Conservation (phyloP, 1,140 invertebrate species). For the Conus betulinus region DNA sequence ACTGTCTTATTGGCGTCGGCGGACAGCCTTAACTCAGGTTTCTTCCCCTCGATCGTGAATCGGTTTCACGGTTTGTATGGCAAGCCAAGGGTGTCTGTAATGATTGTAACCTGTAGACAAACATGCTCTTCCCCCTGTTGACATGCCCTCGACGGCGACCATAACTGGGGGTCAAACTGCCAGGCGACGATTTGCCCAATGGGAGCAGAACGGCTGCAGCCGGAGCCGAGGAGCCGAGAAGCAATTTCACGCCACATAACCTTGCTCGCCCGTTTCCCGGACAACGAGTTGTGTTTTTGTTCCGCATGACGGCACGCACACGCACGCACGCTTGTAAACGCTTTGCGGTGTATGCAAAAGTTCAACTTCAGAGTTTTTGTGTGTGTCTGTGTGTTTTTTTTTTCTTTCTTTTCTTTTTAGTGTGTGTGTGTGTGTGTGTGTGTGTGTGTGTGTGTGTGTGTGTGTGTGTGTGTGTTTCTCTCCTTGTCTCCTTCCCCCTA, state of each 20-base stretch:
- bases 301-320: constrained; percentile 21
- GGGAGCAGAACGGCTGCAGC: not conserved
- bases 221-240: not conserved
- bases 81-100: not conserved
- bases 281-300: constrained; percentile 2
- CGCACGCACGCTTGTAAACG: constrained; percentile 16
- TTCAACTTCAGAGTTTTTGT: not conserved
- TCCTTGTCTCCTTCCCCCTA: too few relatives aligned
- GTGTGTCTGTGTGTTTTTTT: not conserved
- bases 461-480: too few relatives aligned
- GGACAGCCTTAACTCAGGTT: not conserved
- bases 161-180: not conserved
- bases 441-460: too few relatives aligned
- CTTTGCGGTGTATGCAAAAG: constrained; percentile 16
- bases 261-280: not conserved
- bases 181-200: constrained; percentile 7
- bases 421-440: not conserved
- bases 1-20: not conserved
- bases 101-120: constrained; percentile 18
- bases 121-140: not conserved
- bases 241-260: constrained; percentile 23
- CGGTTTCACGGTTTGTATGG: constrained; percentile 6
- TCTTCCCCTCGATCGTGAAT: not conserved
- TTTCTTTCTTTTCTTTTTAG: not conserved
- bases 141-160: constrained; percentile 1